Percentiles rank a stretch among this genome's conserved stretches.
Conservation (phyloP, 2,888 invertebrate species). For the Sphaeridia pumilis region DNA sequence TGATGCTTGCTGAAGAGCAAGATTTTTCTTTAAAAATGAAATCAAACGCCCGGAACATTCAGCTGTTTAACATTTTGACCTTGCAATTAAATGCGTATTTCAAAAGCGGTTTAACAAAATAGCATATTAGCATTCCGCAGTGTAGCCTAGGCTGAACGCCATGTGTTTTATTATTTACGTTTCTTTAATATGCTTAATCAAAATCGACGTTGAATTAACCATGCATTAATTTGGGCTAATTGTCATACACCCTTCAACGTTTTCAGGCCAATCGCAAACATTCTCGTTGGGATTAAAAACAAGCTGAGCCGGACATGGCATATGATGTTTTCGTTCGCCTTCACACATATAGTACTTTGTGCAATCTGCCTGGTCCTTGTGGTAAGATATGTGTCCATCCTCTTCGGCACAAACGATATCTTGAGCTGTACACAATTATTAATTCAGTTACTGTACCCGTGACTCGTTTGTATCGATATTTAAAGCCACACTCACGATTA, state of each 20-base stretch:
- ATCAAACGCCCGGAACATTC: too few relatives aligned
- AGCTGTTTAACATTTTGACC: too few relatives aligned
- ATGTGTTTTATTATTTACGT: too few relatives aligned
- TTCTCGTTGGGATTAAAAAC: conserved; percentile 87
- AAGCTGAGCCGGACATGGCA: conserved; percentile 81
- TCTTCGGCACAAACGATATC: conserved; percentile 83
- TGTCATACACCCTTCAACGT: conserved; percentile 68
- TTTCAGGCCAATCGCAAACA: conserved; percentile 93
- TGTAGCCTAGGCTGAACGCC: too few relatives aligned
- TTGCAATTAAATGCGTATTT: too few relatives aligned
- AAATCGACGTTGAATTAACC: too few relatives aligned
- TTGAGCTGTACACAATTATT: conserved; percentile 51
- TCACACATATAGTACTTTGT: conserved; percentile 95
- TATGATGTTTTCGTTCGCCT: conserved; percentile 86
- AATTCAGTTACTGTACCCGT: not conserved
- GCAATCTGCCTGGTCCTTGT: conserved; percentile 78
- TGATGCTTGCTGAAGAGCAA: too few relatives aligned
- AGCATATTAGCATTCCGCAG: too few relatives aligned
- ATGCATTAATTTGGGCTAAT: too few relatives aligned
- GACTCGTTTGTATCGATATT: not conserved
- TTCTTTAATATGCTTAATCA: too few relatives aligned
- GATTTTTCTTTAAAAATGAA: too few relatives aligned
- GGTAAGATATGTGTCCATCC: conserved; percentile 90
- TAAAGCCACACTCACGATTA: conserved; percentile 67
- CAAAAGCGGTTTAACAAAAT: too few relatives aligned